These are phyloP conservation scores for Tenthredo scrophulariae DNA, from an alignment of 2,888 invertebrate species.

Conservation along the genomic window DNA sequence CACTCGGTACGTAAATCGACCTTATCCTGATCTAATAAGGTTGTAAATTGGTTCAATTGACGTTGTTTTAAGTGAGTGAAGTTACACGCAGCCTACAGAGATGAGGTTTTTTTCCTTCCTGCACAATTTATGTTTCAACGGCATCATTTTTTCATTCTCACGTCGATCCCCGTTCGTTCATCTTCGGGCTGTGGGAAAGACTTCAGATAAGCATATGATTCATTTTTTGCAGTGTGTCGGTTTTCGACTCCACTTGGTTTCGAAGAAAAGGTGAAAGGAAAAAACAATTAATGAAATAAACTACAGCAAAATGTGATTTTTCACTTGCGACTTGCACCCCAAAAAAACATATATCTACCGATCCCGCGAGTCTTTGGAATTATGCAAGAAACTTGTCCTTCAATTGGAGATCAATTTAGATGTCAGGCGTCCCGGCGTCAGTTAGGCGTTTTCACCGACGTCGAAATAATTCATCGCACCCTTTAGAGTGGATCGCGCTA, in stretches of 20 bases:
- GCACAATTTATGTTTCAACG: background rate
- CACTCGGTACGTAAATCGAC: background rate
- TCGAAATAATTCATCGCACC: conserved; percentile 73
- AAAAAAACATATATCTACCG: background rate
- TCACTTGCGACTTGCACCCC: background rate
- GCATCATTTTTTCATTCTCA: background rate
- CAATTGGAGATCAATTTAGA: conserved; percentile 76
- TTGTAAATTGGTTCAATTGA: background rate
- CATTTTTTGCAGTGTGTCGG: background rate
- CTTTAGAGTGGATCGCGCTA: conserved; percentile 62
- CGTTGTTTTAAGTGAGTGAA: background rate
- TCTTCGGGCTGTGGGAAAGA: too few species aligned
- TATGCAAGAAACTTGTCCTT: conserved; percentile 64
- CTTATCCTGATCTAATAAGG: background rate
- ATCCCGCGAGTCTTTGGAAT: conserved; percentile 58
- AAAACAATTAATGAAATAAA: background rate
- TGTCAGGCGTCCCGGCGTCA: conserved; percentile 76
- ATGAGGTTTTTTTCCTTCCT: background rate
- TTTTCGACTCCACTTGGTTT: background rate
- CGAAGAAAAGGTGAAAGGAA: too few species aligned
- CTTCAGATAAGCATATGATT: too few species aligned
- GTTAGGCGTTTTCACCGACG: conserved; percentile 76
- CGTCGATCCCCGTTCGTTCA: background rate
- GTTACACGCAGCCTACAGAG: background rate
- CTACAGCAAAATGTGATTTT: background rate